Conservation (phyloP, 1,140 invertebrate genomes). For the Euwallacea fornicatus region DNA sequence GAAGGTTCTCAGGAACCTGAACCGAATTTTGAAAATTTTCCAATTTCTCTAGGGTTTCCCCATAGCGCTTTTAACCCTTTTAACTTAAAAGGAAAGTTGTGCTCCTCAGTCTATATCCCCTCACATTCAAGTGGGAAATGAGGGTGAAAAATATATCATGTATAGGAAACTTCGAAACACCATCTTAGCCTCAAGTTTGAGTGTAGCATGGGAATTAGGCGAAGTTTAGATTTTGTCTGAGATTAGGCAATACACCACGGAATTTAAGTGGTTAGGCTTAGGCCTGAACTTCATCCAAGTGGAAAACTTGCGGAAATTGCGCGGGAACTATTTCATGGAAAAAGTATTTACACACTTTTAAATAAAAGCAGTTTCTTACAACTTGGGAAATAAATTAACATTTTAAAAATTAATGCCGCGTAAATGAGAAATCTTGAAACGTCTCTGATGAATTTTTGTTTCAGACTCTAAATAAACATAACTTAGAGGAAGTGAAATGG, state of each 20-base stretch:
- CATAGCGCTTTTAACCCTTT: too few relatives aligned
- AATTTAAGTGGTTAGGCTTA: conserved; percentile 9
- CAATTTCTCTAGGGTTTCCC: too few relatives aligned
- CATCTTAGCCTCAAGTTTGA: neutral
- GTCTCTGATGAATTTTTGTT: conserved; percentile 22
- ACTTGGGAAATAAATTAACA: conserved; percentile 24
- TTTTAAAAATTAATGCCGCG: conserved; percentile 35
- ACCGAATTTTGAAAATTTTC: too few relatives aligned
- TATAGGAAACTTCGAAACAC: neutral
- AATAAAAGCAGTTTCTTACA: conserved; percentile 14
- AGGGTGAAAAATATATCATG: neutral
- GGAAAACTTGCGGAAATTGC: conserved; percentile 1
- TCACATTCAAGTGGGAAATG: too few relatives aligned
- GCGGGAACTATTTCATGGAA: too few relatives aligned
- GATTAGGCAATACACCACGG: conserved; percentile 24
- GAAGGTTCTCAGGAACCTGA: too few relatives aligned
- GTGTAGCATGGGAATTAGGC: conserved; percentile 14
- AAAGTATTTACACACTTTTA: too few relatives aligned
- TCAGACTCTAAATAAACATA: conserved; percentile 11
- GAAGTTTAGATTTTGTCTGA: conserved; percentile 24
- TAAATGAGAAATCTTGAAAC: conserved; percentile 34
- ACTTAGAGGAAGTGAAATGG: conserved; percentile 4
- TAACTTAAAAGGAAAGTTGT: too few relatives aligned
- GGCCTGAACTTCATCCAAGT: conserved; percentile 12
- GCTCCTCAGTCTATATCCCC: too few relatives aligned